A percentile compares a stretch with the other conserved stretches of the same genome.
These are phyloP conservation scores for Drosophila siamana DNA, from an alignment of 2,888 invertebrate genomes.

Conservation along the genomic window DNA sequence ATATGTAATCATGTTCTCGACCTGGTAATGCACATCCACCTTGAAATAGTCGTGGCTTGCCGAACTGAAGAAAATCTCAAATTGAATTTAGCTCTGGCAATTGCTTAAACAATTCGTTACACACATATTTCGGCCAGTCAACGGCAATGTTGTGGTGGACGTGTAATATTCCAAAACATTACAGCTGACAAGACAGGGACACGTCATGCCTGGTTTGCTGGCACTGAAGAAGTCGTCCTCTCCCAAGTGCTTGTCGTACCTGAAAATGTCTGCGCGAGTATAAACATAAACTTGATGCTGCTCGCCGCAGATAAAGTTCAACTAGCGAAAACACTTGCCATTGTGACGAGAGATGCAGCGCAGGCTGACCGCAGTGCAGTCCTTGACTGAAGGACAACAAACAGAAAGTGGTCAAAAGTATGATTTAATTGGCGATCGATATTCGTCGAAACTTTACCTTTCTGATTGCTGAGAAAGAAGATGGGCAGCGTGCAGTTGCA, in stretches of 20 bases:
- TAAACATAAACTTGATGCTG: background rate
- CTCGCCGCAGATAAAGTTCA: background rate
- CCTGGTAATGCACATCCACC: constrained; percentile 85
- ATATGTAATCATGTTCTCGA: constrained; percentile 84
- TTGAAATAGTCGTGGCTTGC: constrained; percentile 60
- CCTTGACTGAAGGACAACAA: constrained; percentile 32
- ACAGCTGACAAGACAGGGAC: constrained; percentile 82
- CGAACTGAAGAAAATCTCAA: constrained; percentile 3
- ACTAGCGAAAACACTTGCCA: constrained; percentile 60
- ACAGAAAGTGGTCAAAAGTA: background rate
- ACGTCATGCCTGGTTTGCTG: constrained; percentile 81
- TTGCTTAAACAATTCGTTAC: background rate
- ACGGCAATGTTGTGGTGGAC: constrained; percentile 67
- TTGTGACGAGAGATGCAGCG: constrained; percentile 78
- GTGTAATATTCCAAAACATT: constrained; percentile 78
- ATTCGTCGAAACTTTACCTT: constrained; percentile 56
- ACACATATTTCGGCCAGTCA: constrained; percentile 47
- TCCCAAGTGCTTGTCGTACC: constrained; percentile 78
- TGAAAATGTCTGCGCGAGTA: constrained; percentile 72
- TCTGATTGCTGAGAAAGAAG: constrained; percentile 68
- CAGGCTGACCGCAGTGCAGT: constrained; percentile 72
- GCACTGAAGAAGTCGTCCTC: constrained; percentile 78
- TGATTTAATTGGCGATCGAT: background rate
- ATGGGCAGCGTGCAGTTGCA: constrained; percentile 83
- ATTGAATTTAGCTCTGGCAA: background rate